Evolutionary conservation across 1,140 invertebrate species (phyloP), one percentile per base, ranked within the genome.

Genomic region (Sitobion miscanthi): DNA sequence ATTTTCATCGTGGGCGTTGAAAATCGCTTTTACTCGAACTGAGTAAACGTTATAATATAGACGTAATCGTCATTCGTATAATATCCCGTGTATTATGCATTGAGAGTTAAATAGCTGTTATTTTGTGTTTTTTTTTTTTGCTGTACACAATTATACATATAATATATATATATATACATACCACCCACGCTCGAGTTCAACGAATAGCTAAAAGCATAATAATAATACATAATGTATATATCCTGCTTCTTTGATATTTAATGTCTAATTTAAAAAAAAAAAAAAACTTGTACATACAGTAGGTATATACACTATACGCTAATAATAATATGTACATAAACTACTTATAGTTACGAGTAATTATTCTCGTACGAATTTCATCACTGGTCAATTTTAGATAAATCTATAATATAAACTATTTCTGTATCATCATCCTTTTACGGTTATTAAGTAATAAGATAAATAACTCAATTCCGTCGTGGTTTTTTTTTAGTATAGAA

Each of bases 341-440:
- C 14, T 25, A 45, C 14, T 25, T 62, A 62, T 45, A 62, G 88
- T 62, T 62, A 62, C 38, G 52, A 90, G 38, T 90, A 90, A 90
- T 90, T 90, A 90, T 90, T 90, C 23, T 62, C 9, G 35, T 21
- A 69, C 62, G 52, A 45, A 57, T 90, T 90, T 90, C 88, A 90
- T 90, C 88, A 90, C 38, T 45, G 54, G 14, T 25, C 54, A 90
- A 90, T 90, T 90, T 90, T 38, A 90, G 54, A 62, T 90, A 90
- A 90, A 90, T 62, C 35, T 45, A 42, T 89, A 42, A 4, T 42
- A 49, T 90, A 23, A 88, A 88, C 87, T 35, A 62, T 90, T 90
- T 90, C 21, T 52, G 62, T 62, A 89, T 62, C 38, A 90, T 90
- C 52, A 45, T 90, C 23, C 11, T 62, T 62, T 62, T 90, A 25